Evolutionary conservation across 1,140 invertebrate species (phyloP).

Genomic region (Matsumurasca onukii): DNA sequence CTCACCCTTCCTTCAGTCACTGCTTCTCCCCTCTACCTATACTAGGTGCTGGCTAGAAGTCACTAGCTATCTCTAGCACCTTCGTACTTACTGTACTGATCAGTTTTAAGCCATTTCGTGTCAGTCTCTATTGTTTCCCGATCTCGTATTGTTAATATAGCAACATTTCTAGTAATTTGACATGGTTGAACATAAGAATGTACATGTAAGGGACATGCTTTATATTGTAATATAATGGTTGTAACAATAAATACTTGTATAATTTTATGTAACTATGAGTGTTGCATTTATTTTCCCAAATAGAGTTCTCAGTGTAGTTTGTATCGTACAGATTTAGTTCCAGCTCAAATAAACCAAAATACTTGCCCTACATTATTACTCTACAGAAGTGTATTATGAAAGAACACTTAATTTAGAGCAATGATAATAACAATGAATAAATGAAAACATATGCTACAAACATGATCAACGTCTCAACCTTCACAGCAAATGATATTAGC

Average conservation of each 20-base stretch:
- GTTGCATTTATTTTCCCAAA: too few species aligned
- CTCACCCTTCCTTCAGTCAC: not conserved
- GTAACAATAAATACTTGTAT: conserved; percentile 30
- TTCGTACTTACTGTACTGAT: not conserved
- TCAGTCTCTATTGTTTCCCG: not conserved
- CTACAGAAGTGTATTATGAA: too few species aligned
- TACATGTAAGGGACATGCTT: conserved; percentile 25
- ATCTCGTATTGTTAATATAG: conserved; percentile 11
- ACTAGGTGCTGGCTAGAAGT: not conserved
- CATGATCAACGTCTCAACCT: too few species aligned
- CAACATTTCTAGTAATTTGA: conserved; percentile 20
- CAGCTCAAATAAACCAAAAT: too few species aligned
- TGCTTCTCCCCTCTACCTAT: not conserved
- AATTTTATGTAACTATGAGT: conserved; percentile 23
- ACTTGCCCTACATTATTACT: too few species aligned
- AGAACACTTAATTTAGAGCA: too few species aligned
- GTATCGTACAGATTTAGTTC: too few species aligned
- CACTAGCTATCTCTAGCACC: not conserved
- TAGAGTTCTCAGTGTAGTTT: too few species aligned
- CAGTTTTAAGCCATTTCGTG: not conserved
- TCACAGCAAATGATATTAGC: too few species aligned
- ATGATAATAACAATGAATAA: too few species aligned
- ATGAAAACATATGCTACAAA: too few species aligned
- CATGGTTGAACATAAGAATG: conserved; percentile 5
- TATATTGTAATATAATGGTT: conserved; percentile 32